Evolutionary conservation across 2,888 invertebrate genomes (phyloP).

Genomic region (Caenorhabditis japonica): DNA sequence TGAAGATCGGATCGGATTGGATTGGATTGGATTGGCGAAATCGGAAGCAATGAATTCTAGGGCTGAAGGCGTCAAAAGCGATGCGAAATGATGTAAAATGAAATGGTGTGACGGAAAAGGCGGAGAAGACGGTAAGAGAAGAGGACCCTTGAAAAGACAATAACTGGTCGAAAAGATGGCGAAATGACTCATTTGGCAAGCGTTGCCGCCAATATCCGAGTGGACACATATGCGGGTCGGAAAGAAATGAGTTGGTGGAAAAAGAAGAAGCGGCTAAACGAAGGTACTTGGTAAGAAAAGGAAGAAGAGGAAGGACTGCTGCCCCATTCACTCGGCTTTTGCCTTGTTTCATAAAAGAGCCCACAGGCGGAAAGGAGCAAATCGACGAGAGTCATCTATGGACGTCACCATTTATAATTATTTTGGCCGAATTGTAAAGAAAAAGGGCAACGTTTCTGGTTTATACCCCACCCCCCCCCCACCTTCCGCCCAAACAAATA

Average conservation of each 20-base stretch:
- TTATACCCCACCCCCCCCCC: no score
- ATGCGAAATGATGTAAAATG: conserved; percentile 23
- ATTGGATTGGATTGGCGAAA: no score
- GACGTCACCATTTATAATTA: conserved; percentile 42
- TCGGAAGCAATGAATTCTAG: conserved; percentile 6
- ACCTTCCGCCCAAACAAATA: conserved; percentile 12
- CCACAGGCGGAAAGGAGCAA: conserved; percentile 8
- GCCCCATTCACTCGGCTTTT: conserved; percentile 14
- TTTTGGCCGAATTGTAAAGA: conserved; percentile 6
- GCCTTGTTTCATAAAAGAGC: conserved; percentile 43
- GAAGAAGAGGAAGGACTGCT: conserved; percentile 4
- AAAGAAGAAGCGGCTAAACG: no score
- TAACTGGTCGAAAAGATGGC: no score
- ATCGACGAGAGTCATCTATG: conserved; percentile 15
- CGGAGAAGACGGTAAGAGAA: conserved; percentile 29
- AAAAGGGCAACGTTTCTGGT: conserved; percentile 26
- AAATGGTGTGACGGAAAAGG: conserved; percentile 7
- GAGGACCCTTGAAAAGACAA: conserved; percentile 38
- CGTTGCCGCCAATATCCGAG: background rate
- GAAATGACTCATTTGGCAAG: conserved; percentile 32
- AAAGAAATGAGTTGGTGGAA: conserved; percentile 39
- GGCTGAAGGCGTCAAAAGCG: conserved; percentile 10
- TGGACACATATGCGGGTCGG: conserved; percentile 37
- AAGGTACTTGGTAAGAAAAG: no score
- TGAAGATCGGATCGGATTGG: no score